Evolutionary conservation across 2,113 vertebrate genomes (phyloP).

Genomic region (Sinocyclocheilus anophthalmus): DNA sequence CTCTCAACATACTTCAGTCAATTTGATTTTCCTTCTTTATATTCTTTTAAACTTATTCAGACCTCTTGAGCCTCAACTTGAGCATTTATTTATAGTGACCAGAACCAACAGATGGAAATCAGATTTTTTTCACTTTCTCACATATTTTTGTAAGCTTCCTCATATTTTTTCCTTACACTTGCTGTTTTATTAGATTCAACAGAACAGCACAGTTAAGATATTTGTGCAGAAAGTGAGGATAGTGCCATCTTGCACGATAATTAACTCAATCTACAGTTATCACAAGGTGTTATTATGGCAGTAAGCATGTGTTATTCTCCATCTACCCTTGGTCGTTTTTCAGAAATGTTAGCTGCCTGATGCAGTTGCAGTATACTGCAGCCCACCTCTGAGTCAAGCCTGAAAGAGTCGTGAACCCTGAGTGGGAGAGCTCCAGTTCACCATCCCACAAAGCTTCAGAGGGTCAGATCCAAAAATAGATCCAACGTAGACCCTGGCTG

Average conservation of each 20-base stretch:
- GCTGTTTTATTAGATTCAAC: not conserved
- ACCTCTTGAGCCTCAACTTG: not conserved
- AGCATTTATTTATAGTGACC: not conserved
- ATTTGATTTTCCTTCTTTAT: not conserved
- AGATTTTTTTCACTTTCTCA: not conserved
- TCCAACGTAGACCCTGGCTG: not conserved
- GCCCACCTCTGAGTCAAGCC: constrained; percentile 2
- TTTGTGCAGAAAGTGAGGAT: not conserved
- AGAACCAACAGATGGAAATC: not conserved
- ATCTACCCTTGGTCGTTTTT: not conserved
- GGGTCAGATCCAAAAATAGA: constrained; percentile 17
- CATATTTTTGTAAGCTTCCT: not conserved
- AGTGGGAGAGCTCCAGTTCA: constrained; percentile 4
- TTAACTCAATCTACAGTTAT: not conserved
- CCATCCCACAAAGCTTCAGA: not conserved
- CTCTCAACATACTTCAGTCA: not conserved
- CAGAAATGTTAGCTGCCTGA: not conserved
- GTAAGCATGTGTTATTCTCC: not conserved
- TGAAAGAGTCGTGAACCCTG: not conserved
- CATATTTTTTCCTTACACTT: not conserved
- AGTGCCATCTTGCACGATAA: not conserved
- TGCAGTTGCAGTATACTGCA: constrained; percentile 5
- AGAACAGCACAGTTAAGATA: not conserved
- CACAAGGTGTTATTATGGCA: not conserved
- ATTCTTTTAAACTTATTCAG: constrained; percentile 19